Conservation (phyloP, 2,113 vertebrate species). For the Anguilla japonica region DNA sequence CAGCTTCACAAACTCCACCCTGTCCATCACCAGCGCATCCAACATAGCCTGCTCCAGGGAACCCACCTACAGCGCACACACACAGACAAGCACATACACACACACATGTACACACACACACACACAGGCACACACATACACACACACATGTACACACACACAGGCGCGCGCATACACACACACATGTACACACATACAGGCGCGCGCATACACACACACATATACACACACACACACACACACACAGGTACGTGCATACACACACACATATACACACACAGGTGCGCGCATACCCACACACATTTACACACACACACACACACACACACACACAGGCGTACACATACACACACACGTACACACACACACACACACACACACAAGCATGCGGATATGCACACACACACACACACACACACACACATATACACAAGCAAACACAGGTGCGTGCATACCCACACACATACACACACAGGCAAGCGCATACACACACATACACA, state of each 20-base stretch:
- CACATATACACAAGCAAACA: no score
- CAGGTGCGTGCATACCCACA: no score
- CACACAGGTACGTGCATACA: background rate
- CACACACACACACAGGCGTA: background rate
- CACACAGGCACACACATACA: background rate
- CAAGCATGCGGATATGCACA: background rate
- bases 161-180: background rate
- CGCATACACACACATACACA: no score
- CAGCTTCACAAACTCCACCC: slow-evolving; percentile 97
- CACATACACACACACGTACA: slow-evolving; percentile 24
- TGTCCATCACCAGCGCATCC: slow-evolving; percentile 97
- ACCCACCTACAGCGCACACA: slow-evolving; percentile 76
- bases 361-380: slow-evolving; percentile 49
- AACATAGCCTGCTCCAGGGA: slow-evolving; percentile 97
- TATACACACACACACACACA: background rate
- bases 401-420: background rate
- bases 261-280: slow-evolving; percentile 49
- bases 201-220: background rate
- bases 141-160: background rate
- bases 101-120: background rate
- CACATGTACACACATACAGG: background rate
- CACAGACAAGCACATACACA: background rate
- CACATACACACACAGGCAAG: no score
- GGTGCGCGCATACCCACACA: background rate
- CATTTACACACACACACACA: background rate